These are phyloP conservation scores for Notodonta dromedarius DNA, from an alignment of 2,888 invertebrate genomes.

Conservation along the genomic window DNA sequence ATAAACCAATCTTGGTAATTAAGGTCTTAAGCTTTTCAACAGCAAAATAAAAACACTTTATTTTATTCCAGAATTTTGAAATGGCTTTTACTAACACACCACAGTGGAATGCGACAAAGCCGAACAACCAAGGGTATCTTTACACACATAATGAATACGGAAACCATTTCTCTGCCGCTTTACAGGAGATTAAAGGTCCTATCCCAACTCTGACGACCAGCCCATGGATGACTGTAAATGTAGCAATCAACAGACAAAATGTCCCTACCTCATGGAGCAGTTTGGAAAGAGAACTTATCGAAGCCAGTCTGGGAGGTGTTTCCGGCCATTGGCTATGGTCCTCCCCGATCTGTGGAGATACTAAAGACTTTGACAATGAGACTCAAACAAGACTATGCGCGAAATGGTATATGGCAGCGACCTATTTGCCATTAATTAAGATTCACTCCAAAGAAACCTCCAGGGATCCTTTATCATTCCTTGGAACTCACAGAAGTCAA, in stretches of 20 bases:
- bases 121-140: constrained; percentile 59
- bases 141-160: constrained; percentile 85
- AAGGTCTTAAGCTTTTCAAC: not conserved
- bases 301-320: constrained; percentile 77
- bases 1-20: not conserved
- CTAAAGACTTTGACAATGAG: constrained; percentile 60
- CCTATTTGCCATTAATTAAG: constrained; percentile 85
- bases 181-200: constrained; percentile 45
- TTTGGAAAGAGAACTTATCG: constrained; percentile 77
- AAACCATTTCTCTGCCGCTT: constrained; percentile 63
- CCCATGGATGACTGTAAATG: constrained; percentile 61
- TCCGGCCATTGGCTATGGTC: constrained; percentile 80
- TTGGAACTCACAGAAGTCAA: constrained; percentile 64
- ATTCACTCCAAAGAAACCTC: constrained; percentile 69
- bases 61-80: constrained; percentile 63
- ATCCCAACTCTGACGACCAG: constrained; percentile 57
- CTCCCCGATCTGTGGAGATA: constrained; percentile 84
- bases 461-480: constrained; percentile 76
- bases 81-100: constrained; percentile 75
- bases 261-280: constrained; percentile 84
- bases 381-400: constrained; percentile 82
- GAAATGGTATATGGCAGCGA: constrained; percentile 88
- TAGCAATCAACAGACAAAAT: constrained; percentile 75
- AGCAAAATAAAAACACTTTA: not conserved
- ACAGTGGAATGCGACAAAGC: constrained; percentile 74